phyloP scores from a whole-genome alignment of 1,140 invertebrate genomes.

The Antheraea pernyi region DNA sequence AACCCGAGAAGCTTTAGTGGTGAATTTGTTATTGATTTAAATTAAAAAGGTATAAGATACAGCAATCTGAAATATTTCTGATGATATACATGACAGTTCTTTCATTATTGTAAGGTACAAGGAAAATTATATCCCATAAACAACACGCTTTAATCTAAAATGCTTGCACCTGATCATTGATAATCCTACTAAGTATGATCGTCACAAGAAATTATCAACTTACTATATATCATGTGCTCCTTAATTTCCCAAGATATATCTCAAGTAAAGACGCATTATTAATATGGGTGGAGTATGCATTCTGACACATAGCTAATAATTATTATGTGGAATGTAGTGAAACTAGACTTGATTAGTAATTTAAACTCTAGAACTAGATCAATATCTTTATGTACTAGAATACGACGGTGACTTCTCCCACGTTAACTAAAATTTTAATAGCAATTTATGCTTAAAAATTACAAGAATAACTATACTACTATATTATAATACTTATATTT shows the following conservation, averaged over 20 bases:
- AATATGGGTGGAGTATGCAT: constrained; percentile 48
- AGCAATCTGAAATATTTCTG: neutral
- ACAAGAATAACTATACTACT: too few species aligned
- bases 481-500: too few species aligned
- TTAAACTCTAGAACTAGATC: constrained; percentile 50
- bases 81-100: neutral
- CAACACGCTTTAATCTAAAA: constrained; percentile 23
- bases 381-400: neutral
- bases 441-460: too few species aligned
- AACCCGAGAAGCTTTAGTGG: neutral
- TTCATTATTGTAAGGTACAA: constrained; percentile 11
- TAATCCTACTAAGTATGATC: constrained; percentile 21
- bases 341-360: constrained; percentile 64
- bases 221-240: constrained; percentile 14
- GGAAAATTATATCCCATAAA: constrained; percentile 26
- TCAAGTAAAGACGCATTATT: constrained; percentile 36
- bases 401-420: too few species aligned
- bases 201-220: neutral
- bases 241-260: constrained; percentile 19
- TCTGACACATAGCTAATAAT: constrained; percentile 51
- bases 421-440: too few species aligned
- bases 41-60: neutral
- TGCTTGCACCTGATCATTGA: constrained; percentile 27
- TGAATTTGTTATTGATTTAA: neutral
- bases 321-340: constrained; percentile 59